phyloP scores from a whole-genome alignment of 2,888 invertebrate species.

The Perizoma affinitatum region DNA sequence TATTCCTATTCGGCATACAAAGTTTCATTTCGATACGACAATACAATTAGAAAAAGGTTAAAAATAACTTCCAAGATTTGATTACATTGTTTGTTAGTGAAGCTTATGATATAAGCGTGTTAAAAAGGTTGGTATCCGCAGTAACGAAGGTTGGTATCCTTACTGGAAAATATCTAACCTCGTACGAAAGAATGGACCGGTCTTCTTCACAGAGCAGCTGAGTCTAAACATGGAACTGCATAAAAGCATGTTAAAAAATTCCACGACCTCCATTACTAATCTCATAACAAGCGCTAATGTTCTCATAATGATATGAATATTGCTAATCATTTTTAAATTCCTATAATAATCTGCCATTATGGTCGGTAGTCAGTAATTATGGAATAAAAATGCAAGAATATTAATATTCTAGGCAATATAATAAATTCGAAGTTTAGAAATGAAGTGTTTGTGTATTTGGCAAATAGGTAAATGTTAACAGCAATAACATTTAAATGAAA shows the following conservation, averaged over 20 bases:
- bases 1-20: no score
- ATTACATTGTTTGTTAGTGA: no score
- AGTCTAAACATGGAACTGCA: neutral
- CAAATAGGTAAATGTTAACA: neutral
- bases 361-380: slow-evolving; percentile 47
- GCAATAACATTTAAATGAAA: no score
- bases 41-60: no score
- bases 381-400: slow-evolving; percentile 34
- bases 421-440: neutral
- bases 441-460: neutral
- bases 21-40: no score
- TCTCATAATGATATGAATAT: slow-evolving; percentile 57
- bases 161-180: no score
- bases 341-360: slow-evolving; percentile 50
- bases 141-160: no score
- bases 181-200: no score
- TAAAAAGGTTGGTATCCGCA: no score
- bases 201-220: slow-evolving; percentile 4
- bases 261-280: slow-evolving; percentile 18
- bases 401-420: slow-evolving; percentile 2
- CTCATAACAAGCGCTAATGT: slow-evolving; percentile 45
- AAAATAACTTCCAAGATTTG: no score
- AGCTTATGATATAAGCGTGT: no score
- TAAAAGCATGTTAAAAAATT: slow-evolving; percentile 20
- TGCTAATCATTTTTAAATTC: slow-evolving; percentile 56